Conservation (phyloP, 2,888 invertebrate species). For the Cynaeus angustus region DNA sequence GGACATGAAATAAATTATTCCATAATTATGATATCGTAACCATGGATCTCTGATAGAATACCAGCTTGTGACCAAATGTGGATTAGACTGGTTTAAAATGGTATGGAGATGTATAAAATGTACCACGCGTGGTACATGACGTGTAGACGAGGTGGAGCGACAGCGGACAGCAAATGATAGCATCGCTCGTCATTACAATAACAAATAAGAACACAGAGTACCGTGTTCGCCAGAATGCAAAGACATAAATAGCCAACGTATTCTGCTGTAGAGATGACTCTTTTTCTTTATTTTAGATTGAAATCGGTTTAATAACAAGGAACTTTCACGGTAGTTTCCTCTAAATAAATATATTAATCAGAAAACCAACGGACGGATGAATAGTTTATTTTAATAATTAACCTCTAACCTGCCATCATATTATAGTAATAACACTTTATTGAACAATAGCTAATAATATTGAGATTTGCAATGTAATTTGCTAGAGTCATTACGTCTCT, state of each 20-base stretch:
- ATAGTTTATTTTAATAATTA: conserved; percentile 32
- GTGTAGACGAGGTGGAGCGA: conserved; percentile 67
- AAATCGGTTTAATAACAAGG: background rate
- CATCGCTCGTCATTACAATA: conserved; percentile 71
- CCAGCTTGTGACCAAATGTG: conserved; percentile 37
- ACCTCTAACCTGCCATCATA: conserved; percentile 28
- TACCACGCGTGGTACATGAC: conserved; percentile 65
- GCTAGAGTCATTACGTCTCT: conserved; percentile 19
- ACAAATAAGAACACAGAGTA: conserved; percentile 71
- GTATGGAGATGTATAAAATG: conserved; percentile 65
- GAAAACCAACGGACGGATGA: conserved; percentile 8
- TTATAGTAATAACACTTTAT: conserved; percentile 31
- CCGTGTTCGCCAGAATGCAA: conserved; percentile 65
- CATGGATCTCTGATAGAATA: conserved; percentile 18
- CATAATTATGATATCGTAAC: conserved; percentile 13
- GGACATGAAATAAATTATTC: conserved; percentile 21
- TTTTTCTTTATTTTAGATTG: background rate
- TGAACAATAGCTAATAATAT: conserved; percentile 32
- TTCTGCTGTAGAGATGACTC: background rate
- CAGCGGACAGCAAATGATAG: conserved; percentile 68
- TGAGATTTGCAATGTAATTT: conserved; percentile 39
- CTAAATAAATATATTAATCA: conserved; percentile 16
- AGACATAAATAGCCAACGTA: conserved; percentile 65
- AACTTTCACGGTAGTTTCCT: background rate
- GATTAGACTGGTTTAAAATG: conserved; percentile 48